Base-by-base conservation (phyloP, 2,888 invertebrate species). In the Zygothrica quintamaculata region DNA sequence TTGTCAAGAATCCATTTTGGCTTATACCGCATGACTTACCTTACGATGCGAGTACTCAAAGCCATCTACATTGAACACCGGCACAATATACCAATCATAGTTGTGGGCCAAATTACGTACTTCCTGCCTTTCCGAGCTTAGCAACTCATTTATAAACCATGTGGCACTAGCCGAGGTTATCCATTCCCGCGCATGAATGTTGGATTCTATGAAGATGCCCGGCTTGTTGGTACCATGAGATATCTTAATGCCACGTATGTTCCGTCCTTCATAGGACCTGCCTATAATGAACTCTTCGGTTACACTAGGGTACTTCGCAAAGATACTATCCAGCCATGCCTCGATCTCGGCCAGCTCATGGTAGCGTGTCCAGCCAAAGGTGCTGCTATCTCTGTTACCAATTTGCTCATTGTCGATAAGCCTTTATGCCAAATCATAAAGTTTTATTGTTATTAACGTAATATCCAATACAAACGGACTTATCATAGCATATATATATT, bases 81-180 rank as follows among this genome's bases (percentile, higher is more conserved):
- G 95, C 57, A 96, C 92, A 62, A 96, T 92, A 81, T 95, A 94
- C 95, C 95, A 96, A 75, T 95, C 94, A 71, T 94, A 93, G 52
- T 92, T 92, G 65, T 95, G 93, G 1, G 94, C 93, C 77, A 95
- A 88, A 7, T 90, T 87, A 16, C 93, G 91, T 0, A 94, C 92
- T 25, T 90, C 91, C 1, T 92, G 74, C 67, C 94, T 92, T 1
- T 87, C 85, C 33, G 94, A 94, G 0, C 93, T 94, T n/a, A 96
- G 89, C 11, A 96, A 90, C 88, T 95, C 92, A 72, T 95, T 94
- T 18, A 96, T 93, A 44, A 96, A 92, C 91, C 93, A 95, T 0
- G 94, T 93, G 0, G 93, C 93, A 0, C 94, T 93, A 0, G 95
- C 94, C 0, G 95, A 94, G 0, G 94, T 93, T 16, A 95, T 94